phyloP scores from a whole-genome alignment of 2,113 vertebrate genomes.

The Solenodon paradoxus region DNA sequence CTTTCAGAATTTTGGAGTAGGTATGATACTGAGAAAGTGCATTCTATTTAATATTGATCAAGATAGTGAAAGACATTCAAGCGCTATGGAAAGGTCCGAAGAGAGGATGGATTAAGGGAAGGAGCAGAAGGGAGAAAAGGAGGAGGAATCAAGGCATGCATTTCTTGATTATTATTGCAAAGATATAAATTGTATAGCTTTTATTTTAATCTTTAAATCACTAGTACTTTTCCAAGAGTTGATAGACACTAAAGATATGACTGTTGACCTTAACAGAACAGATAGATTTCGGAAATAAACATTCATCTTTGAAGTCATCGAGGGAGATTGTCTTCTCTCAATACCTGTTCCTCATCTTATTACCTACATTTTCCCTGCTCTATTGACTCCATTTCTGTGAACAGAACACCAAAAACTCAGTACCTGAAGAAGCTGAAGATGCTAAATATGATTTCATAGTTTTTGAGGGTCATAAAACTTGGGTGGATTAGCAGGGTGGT shows the following conservation, averaged over 20 bases:
- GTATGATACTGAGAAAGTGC: background rate
- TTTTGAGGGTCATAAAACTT: background rate
- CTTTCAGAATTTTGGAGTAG: background rate
- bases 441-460: background rate
- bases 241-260: background rate
- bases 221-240: background rate
- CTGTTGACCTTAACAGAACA: background rate
- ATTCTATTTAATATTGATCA: background rate
- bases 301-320: background rate
- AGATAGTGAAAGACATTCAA: fast-evolving
- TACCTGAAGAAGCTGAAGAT: background rate
- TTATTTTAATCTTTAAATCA: background rate
- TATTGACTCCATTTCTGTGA: background rate
- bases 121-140: background rate
- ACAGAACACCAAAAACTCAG: background rate
- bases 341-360: background rate
- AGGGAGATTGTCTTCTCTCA: background rate
- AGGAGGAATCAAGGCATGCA: background rate
- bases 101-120: background rate
- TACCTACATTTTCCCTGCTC: background rate
- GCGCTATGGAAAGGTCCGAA: background rate
- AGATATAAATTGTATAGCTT: background rate
- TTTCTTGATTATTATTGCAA: background rate
- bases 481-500: background rate
- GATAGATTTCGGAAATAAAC: background rate